Evolutionary conservation across 2,888 invertebrate species (phyloP), one percentile per base, ranked within the genome.

Genomic region (Drosophila anomalata): DNA sequence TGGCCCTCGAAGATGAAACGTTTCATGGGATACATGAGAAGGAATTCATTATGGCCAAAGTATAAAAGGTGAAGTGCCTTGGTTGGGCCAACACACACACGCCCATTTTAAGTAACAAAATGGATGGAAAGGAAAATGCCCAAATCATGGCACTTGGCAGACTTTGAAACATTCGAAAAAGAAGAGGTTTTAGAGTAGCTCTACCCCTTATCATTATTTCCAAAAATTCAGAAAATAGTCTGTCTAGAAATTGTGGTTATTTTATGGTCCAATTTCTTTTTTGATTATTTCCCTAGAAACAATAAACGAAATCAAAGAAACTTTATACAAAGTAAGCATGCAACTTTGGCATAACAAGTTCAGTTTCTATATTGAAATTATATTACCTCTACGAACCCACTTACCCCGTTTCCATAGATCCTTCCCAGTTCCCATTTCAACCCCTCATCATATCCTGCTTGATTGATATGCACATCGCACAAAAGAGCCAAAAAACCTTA

Each of bases 381-480:
- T 29, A 46, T 63, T 52, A 63, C 36, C 66, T 52, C n/a, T n/a
- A 11, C 29, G 17, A 26, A 20, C 44, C 3, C 29, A 53, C 22
- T 20, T 69, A 36, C 36, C 17, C 17, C 12, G 31, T 33, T 14
- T 17, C 31, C 14, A 12, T 8, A n/a, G n/a, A 33, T 33, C n/a
- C 33, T 33, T n/a, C 33, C 29, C 29, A 9, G n/a, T 6, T 12
- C 36, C 36, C 22, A 24, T n/a, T 17, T 17, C 6, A n/a, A n/a
- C 26, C 39, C 36, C 7, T 22, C 8, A 52, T 11, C 39, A 50
- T 26, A 26, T 42, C 11, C 12, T 51, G 39, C 24, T 39, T 74
- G 74, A 74, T 75, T 75, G 74, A 74, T 75, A 74, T 75, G 63
- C 63, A 42, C 41, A 65, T 39, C 26, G 20, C 70, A 70, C 59